Evolutionary conservation across 92 coral and sea anemone genomes (phyloP).

Genomic region (Porites cylindrica): DNA sequence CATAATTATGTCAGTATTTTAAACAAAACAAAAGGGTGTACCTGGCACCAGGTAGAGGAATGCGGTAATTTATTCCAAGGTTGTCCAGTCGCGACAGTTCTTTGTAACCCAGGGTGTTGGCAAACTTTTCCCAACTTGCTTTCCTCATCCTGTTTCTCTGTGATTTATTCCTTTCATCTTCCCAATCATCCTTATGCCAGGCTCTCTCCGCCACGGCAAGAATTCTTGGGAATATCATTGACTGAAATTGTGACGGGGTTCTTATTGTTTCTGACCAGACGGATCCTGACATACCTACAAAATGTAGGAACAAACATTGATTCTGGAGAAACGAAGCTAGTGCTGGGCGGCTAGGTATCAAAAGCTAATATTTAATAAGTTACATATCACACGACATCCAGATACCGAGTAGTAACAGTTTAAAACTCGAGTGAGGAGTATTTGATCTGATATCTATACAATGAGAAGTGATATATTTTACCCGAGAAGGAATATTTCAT

Average conservation of each 20-base stretch:
- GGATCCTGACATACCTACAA: conserved; percentile 84
- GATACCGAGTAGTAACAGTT: too few species aligned
- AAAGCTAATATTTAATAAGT: too few species aligned
- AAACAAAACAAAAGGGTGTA: neutral
- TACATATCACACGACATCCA: too few species aligned
- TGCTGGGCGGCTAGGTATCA: too few species aligned
- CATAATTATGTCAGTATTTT: neutral
- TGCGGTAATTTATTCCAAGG: conserved; percentile 80
- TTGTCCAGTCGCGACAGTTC: conserved; percentile 88
- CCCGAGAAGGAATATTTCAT: too few species aligned
- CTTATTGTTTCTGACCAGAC: conserved; percentile 97
- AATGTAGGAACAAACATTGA: too few species aligned
- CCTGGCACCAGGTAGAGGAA: conserved; percentile 94
- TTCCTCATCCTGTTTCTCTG: conserved; percentile 45
- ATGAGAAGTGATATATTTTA: too few species aligned
- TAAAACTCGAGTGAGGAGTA: too few species aligned
- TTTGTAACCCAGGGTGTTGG: conserved; percentile 86
- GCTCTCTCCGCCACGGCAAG: conserved; percentile 94
- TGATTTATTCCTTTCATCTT: conserved; percentile 52
- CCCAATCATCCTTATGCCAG: conserved; percentile 96
- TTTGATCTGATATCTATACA: too few species aligned
- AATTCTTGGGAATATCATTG: conserved; percentile 92
- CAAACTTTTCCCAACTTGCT: conserved; percentile 85
- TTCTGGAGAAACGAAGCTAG: neutral
- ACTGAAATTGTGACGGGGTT: conserved; percentile 86